These are phyloP conservation scores for Drosophila antonietae DNA, from an alignment of 2,888 invertebrate genomes.

Conservation along the genomic window DNA sequence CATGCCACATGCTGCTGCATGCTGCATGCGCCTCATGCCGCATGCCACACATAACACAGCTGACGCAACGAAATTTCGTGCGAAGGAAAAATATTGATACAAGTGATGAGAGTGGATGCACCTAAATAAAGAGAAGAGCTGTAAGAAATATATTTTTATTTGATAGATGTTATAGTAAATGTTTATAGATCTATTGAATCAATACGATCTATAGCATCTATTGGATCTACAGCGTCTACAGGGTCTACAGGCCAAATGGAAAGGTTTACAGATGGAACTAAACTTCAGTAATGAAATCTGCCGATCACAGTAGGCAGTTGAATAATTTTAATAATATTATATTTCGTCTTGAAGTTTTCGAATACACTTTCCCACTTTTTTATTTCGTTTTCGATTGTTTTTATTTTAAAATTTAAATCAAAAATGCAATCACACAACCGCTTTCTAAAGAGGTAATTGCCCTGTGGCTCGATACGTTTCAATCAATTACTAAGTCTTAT, in stretches of 20 bases:
- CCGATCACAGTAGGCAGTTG: neutral
- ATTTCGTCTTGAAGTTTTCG: neutral
- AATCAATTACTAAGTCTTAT: neutral
- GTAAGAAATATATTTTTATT: neutral
- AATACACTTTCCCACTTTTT: too few relatives aligned
- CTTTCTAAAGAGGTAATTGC: slow-evolving; percentile 8
- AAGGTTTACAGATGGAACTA: too few relatives aligned
- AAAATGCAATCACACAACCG: neutral
- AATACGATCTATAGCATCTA: neutral
- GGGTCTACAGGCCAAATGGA: neutral
- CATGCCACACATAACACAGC: slow-evolving; percentile 44
- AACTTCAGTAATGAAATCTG: too few relatives aligned
- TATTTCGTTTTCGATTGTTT: neutral
- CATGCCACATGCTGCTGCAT: slow-evolving; percentile 68
- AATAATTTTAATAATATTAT: too few relatives aligned
- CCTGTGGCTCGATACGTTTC: fast-evolving
- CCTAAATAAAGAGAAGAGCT: neutral
- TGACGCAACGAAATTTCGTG: slow-evolving; percentile 24
- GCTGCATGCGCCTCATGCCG: slow-evolving; percentile 72
- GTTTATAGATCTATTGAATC: neutral
- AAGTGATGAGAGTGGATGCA: slow-evolving; percentile 13
- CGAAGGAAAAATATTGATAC: slow-evolving; percentile 16
- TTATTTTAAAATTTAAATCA: slow-evolving; percentile 2
- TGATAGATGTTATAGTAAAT: neutral
- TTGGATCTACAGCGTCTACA: neutral